Evolutionary conservation across 2,113 vertebrate species (phyloP).

Genomic region (Narcine bancroftii): DNA sequence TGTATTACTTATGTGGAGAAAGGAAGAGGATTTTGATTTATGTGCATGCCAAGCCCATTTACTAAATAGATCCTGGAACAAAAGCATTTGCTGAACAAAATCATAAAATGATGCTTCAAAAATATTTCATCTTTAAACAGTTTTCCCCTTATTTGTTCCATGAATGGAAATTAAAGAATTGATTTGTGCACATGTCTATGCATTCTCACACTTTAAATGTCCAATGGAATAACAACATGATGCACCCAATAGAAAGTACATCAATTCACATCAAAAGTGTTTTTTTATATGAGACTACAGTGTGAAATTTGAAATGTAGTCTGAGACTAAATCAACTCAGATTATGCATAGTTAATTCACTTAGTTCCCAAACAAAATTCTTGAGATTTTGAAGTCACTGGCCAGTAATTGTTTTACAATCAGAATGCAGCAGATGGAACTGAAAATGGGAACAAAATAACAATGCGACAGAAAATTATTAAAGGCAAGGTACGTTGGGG

Average conservation of each 20-base stretch:
- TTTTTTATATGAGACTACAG: not conserved
- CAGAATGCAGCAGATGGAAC: not conserved
- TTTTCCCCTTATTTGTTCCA: not conserved
- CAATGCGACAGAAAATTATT: not conserved
- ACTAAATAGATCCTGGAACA: not conserved
- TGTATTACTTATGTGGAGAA: not conserved
- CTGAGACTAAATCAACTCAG: not conserved
- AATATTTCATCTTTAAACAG: not conserved
- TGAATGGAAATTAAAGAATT: not conserved
- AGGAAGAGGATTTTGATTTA: not conserved
- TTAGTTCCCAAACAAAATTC: not conserved
- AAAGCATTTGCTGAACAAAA: not conserved
- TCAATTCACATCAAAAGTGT: not conserved
- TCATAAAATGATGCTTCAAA: not conserved
- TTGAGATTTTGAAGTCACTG: not conserved
- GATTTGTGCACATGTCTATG: not conserved
- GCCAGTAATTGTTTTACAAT: not conserved
- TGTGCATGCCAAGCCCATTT: not conserved
- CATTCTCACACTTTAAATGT: too few species aligned
- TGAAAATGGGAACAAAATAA: not conserved
- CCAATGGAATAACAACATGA: not conserved
- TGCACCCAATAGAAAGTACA: not conserved
- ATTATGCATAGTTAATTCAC: not conserved
- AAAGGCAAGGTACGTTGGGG: not conserved
- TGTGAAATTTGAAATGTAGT: not conserved